A percentile compares a stretch with the other conserved stretches of the same genome.
Evolutionary conservation across 2,113 vertebrate species (phyloP).

Genomic region (Xenotilapia caudafasciata): DNA sequence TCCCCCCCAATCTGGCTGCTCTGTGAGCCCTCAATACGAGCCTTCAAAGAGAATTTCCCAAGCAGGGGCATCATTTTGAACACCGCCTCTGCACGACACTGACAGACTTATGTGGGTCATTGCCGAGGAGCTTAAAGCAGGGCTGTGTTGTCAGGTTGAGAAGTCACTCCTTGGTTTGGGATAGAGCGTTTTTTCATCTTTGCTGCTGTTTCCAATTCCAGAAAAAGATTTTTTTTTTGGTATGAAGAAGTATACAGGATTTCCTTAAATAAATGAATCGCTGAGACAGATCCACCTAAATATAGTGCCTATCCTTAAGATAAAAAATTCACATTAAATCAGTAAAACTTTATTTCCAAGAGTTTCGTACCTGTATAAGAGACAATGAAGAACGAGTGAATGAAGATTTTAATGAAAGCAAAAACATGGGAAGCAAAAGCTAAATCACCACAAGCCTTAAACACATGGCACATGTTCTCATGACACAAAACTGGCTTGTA

Average conservation of each 20-base stretch:
- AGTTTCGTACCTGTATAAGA: neutral
- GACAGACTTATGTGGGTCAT: constrained; percentile 70
- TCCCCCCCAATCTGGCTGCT: constrained; percentile 1
- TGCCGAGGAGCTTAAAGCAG: constrained; percentile 13
- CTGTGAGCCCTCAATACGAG: constrained; percentile 32
- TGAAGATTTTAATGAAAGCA: neutral
- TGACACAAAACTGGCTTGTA: neutral
- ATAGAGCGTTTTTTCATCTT: neutral
- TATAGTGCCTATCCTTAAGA: neutral
- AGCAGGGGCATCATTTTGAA: constrained; percentile 54
- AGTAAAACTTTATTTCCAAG: neutral
- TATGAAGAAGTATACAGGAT: neutral
- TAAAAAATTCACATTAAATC: neutral
- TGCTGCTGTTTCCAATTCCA: neutral
- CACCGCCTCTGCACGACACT: constrained; percentile 46
- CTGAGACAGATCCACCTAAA: neutral
- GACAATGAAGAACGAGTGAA: neutral
- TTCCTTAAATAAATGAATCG: neutral
- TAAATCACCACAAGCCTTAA: neutral
- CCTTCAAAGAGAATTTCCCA: constrained; percentile 62
- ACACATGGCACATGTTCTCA: neutral
- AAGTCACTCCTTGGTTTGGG: neutral
- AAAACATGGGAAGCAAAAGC: neutral
- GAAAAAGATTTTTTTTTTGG: neutral
- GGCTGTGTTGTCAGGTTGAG: constrained; percentile 40